Base-by-base conservation (phyloP, 2,888 invertebrate genomes). In the Cerceris rybyensis region DNA sequence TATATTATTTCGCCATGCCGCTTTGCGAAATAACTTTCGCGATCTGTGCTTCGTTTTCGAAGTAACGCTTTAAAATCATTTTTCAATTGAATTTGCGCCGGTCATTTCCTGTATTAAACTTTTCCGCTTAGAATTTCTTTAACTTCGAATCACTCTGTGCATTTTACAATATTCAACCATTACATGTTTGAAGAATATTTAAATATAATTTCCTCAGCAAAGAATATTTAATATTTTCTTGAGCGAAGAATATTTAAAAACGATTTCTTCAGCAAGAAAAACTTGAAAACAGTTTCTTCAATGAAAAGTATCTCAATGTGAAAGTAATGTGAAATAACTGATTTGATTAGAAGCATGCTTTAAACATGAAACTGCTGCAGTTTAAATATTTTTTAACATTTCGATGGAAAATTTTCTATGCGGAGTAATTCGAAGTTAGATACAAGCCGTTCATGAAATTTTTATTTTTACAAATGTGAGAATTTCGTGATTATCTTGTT, bases 21-120 rank as follows among this genome's bases (percentile, higher is more conserved):
- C 60, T 69, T 66, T 57, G 65, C 77, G 69, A 65, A 75, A 70
- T 61, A 61, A 69, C 60, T 52, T 65, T 43, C 55, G 59, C 28
- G 28, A 39, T 39, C 65, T 55, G 50, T 41, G 14, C 41, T 52
- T 41, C 28, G 63, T 58, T 70, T 66, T 66, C 52, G 17, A 50
- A 43, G 63, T 11, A 11, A 4, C 11, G 11, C 46, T 11, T 28
- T 28, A 28, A 28, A 28, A 28, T 28, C 28, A 28, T 28, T 28
- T 28, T 4, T 28, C 28, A 28, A 11, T 0, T 4, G 46, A 46
- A 46, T 46, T 11, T 46, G 11, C 46, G 6, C 9, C 46, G 46
- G 46, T 46, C 6, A 6, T 46, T 46, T 46, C 46, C 8, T 11
- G 11, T 46, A 46, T 11, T 46, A 46, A 11, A 6, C 46, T 46